These are phyloP conservation scores for Disparrhopalites patrizii DNA, from an alignment of 2,888 invertebrate genomes.

Conservation along the genomic window DNA sequence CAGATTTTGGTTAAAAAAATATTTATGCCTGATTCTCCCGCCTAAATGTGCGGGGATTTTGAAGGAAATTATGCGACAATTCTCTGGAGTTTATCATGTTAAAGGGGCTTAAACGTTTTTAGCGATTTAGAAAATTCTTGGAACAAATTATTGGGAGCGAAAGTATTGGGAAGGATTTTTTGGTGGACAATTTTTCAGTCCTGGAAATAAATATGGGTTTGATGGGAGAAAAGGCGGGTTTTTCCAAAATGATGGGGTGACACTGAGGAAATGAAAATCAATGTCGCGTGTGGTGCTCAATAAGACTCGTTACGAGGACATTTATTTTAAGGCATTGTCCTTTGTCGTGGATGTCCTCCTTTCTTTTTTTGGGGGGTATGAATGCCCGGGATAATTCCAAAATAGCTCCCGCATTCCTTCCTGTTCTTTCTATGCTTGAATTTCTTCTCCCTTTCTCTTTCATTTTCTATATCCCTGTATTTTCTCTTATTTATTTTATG, in stretches of 20 bases:
- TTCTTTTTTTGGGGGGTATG: background rate
- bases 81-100: too few relatives aligned
- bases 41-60: too few relatives aligned
- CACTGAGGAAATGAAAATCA: conserved; percentile 31
- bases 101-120: too few relatives aligned
- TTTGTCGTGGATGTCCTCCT: background rate
- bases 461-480: background rate
- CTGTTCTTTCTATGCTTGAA: background rate
- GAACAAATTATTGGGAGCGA: too few relatives aligned
- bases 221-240: background rate
- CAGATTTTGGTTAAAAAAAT: too few relatives aligned
- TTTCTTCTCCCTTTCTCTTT: background rate
- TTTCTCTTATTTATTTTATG: too few relatives aligned
- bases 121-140: too few relatives aligned
- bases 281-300: conserved; percentile 38
- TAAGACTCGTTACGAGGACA: conserved; percentile 42
- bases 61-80: too few relatives aligned
- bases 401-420: background rate
- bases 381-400: background rate
- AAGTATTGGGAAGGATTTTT: background rate
- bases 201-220: background rate
- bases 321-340: conserved; percentile 32
- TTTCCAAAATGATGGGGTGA: background rate
- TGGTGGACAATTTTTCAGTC: too few relatives aligned
- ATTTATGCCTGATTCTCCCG: too few relatives aligned